Base-by-base conservation (phyloP, 2,113 vertebrate species). In the Caloenas nicobarica region DNA sequence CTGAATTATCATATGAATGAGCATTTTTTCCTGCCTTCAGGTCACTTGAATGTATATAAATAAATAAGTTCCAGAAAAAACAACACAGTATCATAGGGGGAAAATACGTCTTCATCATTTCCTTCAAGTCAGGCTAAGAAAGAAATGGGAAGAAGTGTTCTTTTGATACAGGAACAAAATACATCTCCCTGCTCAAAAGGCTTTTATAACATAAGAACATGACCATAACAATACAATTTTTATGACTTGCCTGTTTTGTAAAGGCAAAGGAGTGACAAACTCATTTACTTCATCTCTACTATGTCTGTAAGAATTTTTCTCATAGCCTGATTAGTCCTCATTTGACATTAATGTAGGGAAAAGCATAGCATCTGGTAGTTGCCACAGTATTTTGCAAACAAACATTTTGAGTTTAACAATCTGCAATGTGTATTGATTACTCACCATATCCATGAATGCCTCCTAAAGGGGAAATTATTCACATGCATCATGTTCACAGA, bases 401-500 rank as follows among this genome's bases (percentile, higher is more conserved):
- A 95, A 70, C 38, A 97, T 83, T 96, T 60, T 81, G 78, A 95
- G 81, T 91, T 91, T 95, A 92, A 86, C 86, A 82, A 66, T 86
- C 72, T 94, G 77, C 95, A 97, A 92, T 76, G 82, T 94, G 62
- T 95, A 97, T 95, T 85, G 94, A 93, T 97, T 98, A 98, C 99
- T 99, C 98, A 99, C 99, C 99, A 99, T 98, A 99, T 99, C 99
- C 99, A 99, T 81, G 99, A 99, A 98, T 99, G 99, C 94, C 99
- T 99, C 97, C 99, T 98, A 96, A 99, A 98, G 78, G 99, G 99
- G 90, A 98, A 99, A 96, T 98, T 98, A 97, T 99, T 99, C 97
- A 99, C 98, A 72, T 99, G 99, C 98, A 99, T 99, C 99, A 99
- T 99, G 97, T 98, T 98, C 96, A 97, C 98, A 96, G 98, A 96